Evolutionary conservation across 2,797 vertebrate genomes (phyloP), one percentile per base, ranked within the genome.

Genomic region (Macropus fuliginosus): DNA sequence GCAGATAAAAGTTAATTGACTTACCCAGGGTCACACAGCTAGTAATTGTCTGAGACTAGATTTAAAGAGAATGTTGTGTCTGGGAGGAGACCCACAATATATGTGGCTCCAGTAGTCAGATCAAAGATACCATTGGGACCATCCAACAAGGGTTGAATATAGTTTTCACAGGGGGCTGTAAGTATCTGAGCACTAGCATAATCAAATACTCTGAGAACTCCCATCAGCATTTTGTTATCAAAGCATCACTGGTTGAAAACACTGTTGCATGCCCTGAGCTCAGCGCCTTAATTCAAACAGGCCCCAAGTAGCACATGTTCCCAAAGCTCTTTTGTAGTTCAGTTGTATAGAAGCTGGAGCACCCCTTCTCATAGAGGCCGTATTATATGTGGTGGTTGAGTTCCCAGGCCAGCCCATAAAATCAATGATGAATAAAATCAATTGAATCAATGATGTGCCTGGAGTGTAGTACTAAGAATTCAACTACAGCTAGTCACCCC

Each of bases 261-360:
- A 0, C n/a, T 3, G 21, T 34, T 0, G 0, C 14, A 27, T 4
- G 52, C 9, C 0, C 4, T 0, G 4, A 46, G 46, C n/a, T 81
- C 18, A 11, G 6, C 10, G 66, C 18, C 40, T 46, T 81, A 46
- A 46, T 46, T 46, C n/a, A 21, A 46, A 27, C 16, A 0, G 14
- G 21, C 31, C 28, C 29, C 0, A 1, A 6, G 0, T 0, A 5
- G 50, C 18, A 24, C 3, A n/a, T 13, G 3, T 0, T 1, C 14
- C 1, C 0, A 0, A 6, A 31, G 5, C 1, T 11, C 10, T 4
- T 3, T 62, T 12, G 13, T 1, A 9, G 55, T 6, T 13, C 57
- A 27, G 52, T n/a, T 0, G 52, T 54, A 56, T 9, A 31, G 91
- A 18, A 52, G 4, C 21, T 81, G 34, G 55, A 0, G 11, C 0